phyloP scores from a whole-genome alignment of 2,888 invertebrate genomes.

The Harpagoxenus sublaevis region DNA sequence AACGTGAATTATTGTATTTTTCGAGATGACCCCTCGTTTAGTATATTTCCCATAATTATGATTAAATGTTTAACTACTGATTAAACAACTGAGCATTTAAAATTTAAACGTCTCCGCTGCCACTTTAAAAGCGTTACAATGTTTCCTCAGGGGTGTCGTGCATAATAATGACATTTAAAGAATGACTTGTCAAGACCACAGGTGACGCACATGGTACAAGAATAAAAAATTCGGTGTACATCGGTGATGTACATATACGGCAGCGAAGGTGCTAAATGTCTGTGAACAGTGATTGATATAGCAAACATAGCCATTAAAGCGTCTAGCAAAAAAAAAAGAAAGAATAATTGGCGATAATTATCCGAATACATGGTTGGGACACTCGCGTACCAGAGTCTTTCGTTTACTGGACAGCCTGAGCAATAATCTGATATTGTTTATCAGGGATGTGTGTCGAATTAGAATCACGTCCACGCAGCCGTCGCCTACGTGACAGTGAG shows the following conservation, averaged over 20 bases:
- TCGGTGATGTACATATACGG: neutral
- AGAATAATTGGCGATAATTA: neutral
- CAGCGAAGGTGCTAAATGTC: neutral
- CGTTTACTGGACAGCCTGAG: conserved; percentile 89
- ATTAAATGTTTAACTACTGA: neutral
- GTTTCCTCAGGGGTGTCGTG: neutral
- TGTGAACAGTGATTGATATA: neutral
- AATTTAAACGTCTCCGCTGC: neutral
- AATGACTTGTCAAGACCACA: neutral
- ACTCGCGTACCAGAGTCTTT: conserved; percentile 88
- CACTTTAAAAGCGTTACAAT: neutral
- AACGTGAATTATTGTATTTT: neutral
- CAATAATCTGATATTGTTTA: conserved; percentile 91
- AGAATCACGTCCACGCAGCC: conserved; percentile 93
- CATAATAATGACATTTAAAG: neutral
- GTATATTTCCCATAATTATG: neutral
- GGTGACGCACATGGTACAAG: neutral
- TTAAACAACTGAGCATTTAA: neutral
- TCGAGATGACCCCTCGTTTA: neutral
- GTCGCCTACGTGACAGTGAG: conserved; percentile 93
- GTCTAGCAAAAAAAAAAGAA: neutral
- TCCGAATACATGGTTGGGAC: neutral
- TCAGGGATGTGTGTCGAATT: conserved; percentile 90
- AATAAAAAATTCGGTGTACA: neutral
- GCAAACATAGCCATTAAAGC: neutral